Base-by-base conservation (phyloP, 2,113 vertebrate genomes). In the Ictidomys tridecemlineatus region DNA sequence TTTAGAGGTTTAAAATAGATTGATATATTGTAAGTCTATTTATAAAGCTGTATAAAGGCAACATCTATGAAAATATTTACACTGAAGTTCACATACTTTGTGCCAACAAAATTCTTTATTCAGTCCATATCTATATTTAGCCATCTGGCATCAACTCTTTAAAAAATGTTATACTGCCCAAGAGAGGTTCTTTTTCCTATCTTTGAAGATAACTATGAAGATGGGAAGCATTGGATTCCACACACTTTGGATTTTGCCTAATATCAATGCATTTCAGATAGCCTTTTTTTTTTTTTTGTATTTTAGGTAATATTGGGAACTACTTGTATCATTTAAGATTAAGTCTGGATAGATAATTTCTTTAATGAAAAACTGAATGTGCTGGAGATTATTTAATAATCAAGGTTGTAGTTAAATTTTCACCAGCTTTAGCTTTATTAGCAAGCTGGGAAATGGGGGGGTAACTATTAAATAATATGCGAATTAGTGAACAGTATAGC, bases 51-150 rank as follows among this genome's bases (percentile, higher is more conserved):
- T 34, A 63, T 69, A 67, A 45, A 58, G 32, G 42, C 9, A 73
- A 30, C 6, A 48, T 48, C 13, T 30, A 2, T 32, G 10, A 37
- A 53, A 70, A 22, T 20, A 18, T 28, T 42, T n/a, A 70, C 34
- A 53, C 11, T 7, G 14, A 70, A 91, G 37, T n/a, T 70, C 79
- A 83, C 56, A 77, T 3, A 42, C 37, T 12, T 76, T 37, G 42
- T 85, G 69, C 89, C 89, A 89, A 93, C 73, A 76, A 88, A 82
- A 28, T 85, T 85, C 78, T 91, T 51, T 53, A 82, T 77, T n/a
- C n/a, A 58, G 8, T 11, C 14, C n/a, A 0, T 84, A 28, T 85
- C 34, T 32, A 56, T 14, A 39, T 85, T 91, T 32, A 94, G 79
- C 4, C 51, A 76, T 79, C 74, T 30, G 61, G 17, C 16, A 93